Evolutionary conservation across 2,888 invertebrate genomes (phyloP).

Genomic region (Harpalus rufipes): DNA sequence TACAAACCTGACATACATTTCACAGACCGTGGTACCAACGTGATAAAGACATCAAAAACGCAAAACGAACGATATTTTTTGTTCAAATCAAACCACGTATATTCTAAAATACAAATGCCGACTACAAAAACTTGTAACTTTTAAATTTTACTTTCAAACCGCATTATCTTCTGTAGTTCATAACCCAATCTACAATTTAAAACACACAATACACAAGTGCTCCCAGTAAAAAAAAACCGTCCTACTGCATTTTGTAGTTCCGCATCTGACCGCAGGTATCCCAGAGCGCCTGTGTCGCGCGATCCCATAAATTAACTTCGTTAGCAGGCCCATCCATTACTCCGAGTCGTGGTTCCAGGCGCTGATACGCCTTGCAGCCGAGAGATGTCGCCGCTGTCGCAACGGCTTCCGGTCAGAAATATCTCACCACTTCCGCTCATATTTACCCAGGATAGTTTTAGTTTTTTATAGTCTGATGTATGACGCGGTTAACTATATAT

Average conservation of each 20-base stretch:
- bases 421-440: conserved; percentile 49
- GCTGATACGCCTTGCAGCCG: conserved; percentile 39
- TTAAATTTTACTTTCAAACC: background rate
- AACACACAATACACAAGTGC: conserved; percentile 11
- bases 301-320: conserved; percentile 41
- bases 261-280: conserved; percentile 34
- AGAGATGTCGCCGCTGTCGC: conserved; percentile 47
- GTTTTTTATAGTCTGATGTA: conserved; percentile 44
- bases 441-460: conserved; percentile 49
- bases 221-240: background rate
- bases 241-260: conserved; percentile 13
- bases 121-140: background rate
- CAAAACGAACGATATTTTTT: too few relatives aligned
- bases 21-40: too few relatives aligned
- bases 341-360: background rate
- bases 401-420: conserved; percentile 45
- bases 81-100: too few relatives aligned
- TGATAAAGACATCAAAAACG: too few relatives aligned
- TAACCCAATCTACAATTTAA: conserved; percentile 34
- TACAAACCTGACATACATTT: too few relatives aligned
- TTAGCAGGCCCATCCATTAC: conserved; percentile 40
- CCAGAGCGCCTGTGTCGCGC: conserved; percentile 2
- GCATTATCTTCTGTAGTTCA: background rate
- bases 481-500: conserved; percentile 38
- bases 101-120: too few relatives aligned